A percentile compares a stretch with the other conserved stretches of the same genome.
These are phyloP conservation scores for Megaustenia siamemsis DNA, from an alignment of 2,888 invertebrate species.

Conservation along the genomic window DNA sequence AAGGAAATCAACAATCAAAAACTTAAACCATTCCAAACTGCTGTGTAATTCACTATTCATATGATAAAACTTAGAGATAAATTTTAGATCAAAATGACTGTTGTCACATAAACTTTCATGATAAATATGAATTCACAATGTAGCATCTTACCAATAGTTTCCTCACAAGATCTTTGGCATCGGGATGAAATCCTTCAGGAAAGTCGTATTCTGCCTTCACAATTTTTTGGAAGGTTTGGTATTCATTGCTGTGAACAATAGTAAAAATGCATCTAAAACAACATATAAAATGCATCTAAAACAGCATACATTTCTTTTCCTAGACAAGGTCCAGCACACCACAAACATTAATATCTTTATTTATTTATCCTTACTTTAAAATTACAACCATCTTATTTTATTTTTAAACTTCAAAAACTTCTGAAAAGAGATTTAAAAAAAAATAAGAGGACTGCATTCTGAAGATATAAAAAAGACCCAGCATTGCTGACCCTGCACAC, in stretches of 20 bases:
- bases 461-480: too few species aligned
- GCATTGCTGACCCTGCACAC: too few species aligned
- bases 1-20: too few species aligned
- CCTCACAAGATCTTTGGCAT: conserved; percentile 92
- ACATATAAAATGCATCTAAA: neutral
- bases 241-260: conserved; percentile 87
- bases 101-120: too few species aligned
- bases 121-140: neutral
- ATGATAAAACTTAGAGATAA: too few species aligned
- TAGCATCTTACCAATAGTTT: conserved; percentile 85
- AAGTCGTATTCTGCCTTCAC: conserved; percentile 93
- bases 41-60: too few species aligned
- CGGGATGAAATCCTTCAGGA: conserved; percentile 92
- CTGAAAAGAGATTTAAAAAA: neutral
- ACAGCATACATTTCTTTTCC: neutral
- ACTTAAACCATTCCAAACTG: too few species aligned
- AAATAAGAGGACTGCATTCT: too few species aligned
- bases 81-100: too few species aligned
- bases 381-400: neutral
- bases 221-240: conserved; percentile 97
- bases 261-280: too few species aligned
- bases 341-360: too few species aligned
- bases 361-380: too few species aligned
- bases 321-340: neutral
- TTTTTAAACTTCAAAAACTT: neutral